Base-by-base conservation (phyloP, 2,888 invertebrate genomes). In the Dioctria rufipes region DNA sequence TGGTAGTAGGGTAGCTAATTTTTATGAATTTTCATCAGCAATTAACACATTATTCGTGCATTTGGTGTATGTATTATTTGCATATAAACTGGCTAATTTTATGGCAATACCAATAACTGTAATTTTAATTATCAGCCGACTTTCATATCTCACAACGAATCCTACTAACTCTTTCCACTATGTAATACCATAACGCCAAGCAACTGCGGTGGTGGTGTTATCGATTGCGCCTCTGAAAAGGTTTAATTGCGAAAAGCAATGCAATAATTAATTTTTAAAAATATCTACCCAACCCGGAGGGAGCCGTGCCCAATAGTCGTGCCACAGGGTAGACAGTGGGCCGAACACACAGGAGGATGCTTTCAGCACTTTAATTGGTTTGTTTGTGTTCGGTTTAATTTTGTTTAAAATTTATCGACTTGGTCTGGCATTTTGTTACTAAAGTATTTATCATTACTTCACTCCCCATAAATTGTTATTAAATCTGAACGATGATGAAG, bases 221-320 rank as follows among this genome's bases (percentile, higher is more conserved):
- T 61, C 61, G 61, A 61, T 61, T 61, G 61, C 6, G 6, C 5
- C 61, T 11, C 37, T 6, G 25, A 61, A 61, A 39, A 11, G 61
- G 61, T 61, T 61, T 61, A 61, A 61, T 61, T 61, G 61, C 61
- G 39, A 39, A 61, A 60, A 61, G 37, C 61, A 61, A n/a, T 61
- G 61, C 61, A 61, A 61, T 61, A 37, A 61, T 61, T 61, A 61
- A 61, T 61, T 61, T n/a, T 61, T 61, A 61, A 61, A 61, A 61
- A 61, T 61, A 25, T 61, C 61, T 61, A 61, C 61, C 25, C 25
- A 0, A 25, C 25, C 61, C 61, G 11, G 39, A 37, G 61, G n/a
- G 8, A 61, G 6, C 6, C 25, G 3, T 25, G 3, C 61, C 25
- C 4, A 54, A 11, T n/a, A 11, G 6, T 54, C 25, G 25, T 6